Base-by-base conservation (phyloP, 2,113 vertebrate genomes). In the Sturnus vulgaris region DNA sequence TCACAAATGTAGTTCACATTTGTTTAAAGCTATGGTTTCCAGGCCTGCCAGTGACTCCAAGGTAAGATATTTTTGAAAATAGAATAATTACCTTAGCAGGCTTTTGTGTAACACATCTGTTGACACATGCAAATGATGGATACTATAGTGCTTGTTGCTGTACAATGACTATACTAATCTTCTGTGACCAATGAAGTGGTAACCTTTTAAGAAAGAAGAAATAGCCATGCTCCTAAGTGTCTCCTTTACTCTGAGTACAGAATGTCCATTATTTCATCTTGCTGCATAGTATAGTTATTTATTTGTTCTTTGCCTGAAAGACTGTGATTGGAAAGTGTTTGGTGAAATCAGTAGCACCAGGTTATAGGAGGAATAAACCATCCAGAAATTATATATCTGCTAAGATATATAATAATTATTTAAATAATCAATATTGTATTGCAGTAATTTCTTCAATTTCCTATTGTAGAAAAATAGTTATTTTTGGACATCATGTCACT, bases 1-100 rank as follows among this genome's bases (percentile, higher is more conserved):
- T 50, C 75, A 75, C 46, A 87, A 55, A 92, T 33, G 68, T 85
- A 77, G 27, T 85, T 90, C 87, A 90, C 22, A 12, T 85, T 96
- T 92, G 40, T 82, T 94, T 92, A 92, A 84, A 78, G 49, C 57
- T 71, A 61, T 73, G 53, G 65, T 94, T 95, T 78, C 83, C 89
- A 92, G 71, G 47, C 78, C n/a, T 88, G 72, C 65, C 68, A 79
- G 82, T 86, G 72, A 85, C 50, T 92, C 39, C 55, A 81, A 92
- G 61, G 85, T 73, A 91, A 68, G 64, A 71, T 70, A 31, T 52
- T 88, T 93, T 78, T 14, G 24, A 80, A 92, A 97, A 77, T 7
- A 46, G 47, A 12, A 23, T 70, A 47, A 90, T 92, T 87, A 85
- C 63, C 55, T 64, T 92, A 71, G 37, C 79, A 88, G 53, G 55